Conservation (phyloP, 2,113 vertebrate species). For the Silurus asotus region DNA sequence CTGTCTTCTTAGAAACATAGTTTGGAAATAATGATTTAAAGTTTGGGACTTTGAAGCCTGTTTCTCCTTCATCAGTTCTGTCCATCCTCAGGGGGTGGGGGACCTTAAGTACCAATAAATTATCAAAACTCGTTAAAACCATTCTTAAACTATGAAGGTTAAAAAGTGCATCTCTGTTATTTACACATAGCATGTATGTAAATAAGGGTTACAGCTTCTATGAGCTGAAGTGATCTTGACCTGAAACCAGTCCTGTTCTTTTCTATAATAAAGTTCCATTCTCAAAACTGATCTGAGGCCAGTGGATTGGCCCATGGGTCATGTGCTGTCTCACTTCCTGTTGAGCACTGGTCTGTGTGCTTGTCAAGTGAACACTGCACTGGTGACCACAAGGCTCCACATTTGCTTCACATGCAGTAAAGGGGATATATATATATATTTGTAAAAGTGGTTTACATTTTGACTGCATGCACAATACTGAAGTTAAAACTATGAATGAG, state of each 20-base stretch:
- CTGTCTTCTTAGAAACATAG: too few relatives aligned
- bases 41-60: too few relatives aligned
- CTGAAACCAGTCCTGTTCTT: neutral
- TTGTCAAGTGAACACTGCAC: neutral
- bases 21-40: too few relatives aligned
- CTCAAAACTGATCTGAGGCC: slow-evolving; percentile 8
- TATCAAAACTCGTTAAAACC: too few relatives aligned
- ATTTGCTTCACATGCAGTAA: neutral
- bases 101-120: too few relatives aligned
- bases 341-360: neutral
- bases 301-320: neutral
- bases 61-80: too few relatives aligned
- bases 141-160: too few relatives aligned
- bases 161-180: too few relatives aligned
- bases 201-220: neutral
- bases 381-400: neutral
- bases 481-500: neutral
- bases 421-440: neutral
- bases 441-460: neutral
- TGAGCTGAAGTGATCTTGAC: neutral
- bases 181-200: too few relatives aligned
- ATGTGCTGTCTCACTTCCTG: neutral
- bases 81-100: too few relatives aligned
- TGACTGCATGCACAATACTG: neutral
- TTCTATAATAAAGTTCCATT: neutral